phyloP scores from a whole-genome alignment of 2,797 vertebrate species.

The Eidolon dupreanum region DNA sequence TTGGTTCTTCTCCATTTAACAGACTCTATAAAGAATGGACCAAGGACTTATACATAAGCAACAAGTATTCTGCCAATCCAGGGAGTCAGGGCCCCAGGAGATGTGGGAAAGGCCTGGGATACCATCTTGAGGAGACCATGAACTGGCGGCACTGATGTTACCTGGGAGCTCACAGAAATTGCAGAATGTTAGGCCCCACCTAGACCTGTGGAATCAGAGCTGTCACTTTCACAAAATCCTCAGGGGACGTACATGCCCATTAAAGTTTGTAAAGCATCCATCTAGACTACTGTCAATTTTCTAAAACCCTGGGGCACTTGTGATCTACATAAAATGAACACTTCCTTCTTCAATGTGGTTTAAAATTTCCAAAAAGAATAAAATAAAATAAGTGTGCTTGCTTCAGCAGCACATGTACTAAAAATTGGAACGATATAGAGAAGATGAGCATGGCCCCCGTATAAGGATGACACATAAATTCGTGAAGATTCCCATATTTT shows the following conservation, averaged over 20 bases:
- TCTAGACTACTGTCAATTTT: not conserved
- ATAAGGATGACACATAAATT: too few relatives aligned
- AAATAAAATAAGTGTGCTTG: too few relatives aligned
- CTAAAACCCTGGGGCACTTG: not conserved
- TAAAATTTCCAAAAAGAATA: not conserved
- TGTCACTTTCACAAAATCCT: not conserved
- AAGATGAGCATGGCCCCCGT: too few relatives aligned
- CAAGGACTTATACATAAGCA: not conserved
- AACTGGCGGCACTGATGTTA: too few relatives aligned
- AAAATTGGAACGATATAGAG: too few relatives aligned
- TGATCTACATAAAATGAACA: not conserved
- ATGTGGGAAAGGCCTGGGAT: not conserved
- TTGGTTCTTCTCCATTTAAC: not conserved
- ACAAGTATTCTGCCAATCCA: not conserved
- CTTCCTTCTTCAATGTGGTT: not conserved
- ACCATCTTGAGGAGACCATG: rapidly evolving
- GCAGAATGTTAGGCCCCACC: not conserved
- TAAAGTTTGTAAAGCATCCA: not conserved
- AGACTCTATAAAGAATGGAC: not conserved
- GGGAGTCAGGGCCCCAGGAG: not conserved
- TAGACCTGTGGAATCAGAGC: not conserved
- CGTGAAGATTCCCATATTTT: too few relatives aligned
- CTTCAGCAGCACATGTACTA: too few relatives aligned
- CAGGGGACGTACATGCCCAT: too few relatives aligned
- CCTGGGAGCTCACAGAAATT: not conserved